Base-by-base conservation (phyloP, 1,140 invertebrate genomes). In the Camponotus vicinus region DNA sequence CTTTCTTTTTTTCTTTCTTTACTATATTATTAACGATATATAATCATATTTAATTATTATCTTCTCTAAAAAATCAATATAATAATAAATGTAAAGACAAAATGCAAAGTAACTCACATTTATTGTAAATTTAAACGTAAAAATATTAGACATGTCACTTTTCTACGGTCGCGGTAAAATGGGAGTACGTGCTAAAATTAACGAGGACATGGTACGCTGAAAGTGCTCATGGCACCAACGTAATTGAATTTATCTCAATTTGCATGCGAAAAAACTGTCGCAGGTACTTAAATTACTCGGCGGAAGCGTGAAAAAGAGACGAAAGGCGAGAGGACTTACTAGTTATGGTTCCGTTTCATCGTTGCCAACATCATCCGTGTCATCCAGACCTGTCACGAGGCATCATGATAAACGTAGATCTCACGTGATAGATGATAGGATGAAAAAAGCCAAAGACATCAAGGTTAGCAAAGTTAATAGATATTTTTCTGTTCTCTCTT, bases 261-360 rank as follows among this genome's bases (percentile, higher is more conserved):
- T 73, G 69, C 55, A 75, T 83, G n/a, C 40, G 49, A 69, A 83
- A 71, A 73, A 37, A 82, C 73, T 61, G 40, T 88, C 89, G 21
- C 76, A 98, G 96, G 97, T 98, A 45, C 93, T 98, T 84, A 98
- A 98, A 94, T 95, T 98, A 73, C 94, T 98, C 1, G 97, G 98
- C 3, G 97, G 97, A 0, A 96, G 97, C 90, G 95, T 96, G 69
- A 96, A 96, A 87, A 96, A 96, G 85, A 93, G 96, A 55, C 91
- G 96, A 66, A 95, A 96, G 69, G 92, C 94, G 1, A 92, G 95
- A 84, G 95, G 95, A 73, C 92, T 95, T 37, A 92, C 94, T 11
- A 95, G 96, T 55, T 97, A 97, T 92, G 97, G 97, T 57, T 98
- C 97, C 87, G 96, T 98, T 94, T 98, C 97, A 0, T 98, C 98